Evolutionary conservation across 2,797 vertebrate species (phyloP).

Genomic region (Amazona ochrocephala): DNA sequence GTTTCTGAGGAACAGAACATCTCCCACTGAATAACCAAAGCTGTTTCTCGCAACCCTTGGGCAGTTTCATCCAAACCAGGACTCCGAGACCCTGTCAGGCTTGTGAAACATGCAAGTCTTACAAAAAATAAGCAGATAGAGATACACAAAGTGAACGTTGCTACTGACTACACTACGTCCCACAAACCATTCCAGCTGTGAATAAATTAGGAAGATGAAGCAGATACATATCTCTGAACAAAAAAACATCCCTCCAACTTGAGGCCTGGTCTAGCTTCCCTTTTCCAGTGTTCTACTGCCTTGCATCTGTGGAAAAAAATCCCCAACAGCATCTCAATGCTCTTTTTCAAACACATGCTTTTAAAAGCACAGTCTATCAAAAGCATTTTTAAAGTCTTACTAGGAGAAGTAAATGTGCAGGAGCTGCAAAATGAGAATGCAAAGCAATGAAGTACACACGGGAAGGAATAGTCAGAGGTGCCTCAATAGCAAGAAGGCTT

Average conservation of each 20-base stretch:
- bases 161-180: neutral
- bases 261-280: neutral
- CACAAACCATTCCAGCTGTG: neutral
- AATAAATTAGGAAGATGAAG: neutral
- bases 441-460: accelerated
- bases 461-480: neutral
- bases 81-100: neutral
- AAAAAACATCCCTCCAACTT: neutral
- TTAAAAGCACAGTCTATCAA: neutral
- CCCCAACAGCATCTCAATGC: neutral
- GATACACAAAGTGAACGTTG: neutral
- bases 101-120: neutral
- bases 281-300: neutral
- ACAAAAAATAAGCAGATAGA: neutral
- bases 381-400: neutral
- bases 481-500: neutral
- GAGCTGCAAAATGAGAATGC: neutral
- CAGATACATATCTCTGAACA: neutral
- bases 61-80: constrained; percentile 6
- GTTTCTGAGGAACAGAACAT: neutral
- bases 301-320: neutral
- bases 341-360: neutral
- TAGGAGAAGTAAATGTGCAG: neutral
- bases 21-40: neutral
- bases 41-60: neutral